These are phyloP conservation scores for Idris sp. DNA, from an alignment of 1,140 invertebrate species.

Conservation along the genomic window DNA sequence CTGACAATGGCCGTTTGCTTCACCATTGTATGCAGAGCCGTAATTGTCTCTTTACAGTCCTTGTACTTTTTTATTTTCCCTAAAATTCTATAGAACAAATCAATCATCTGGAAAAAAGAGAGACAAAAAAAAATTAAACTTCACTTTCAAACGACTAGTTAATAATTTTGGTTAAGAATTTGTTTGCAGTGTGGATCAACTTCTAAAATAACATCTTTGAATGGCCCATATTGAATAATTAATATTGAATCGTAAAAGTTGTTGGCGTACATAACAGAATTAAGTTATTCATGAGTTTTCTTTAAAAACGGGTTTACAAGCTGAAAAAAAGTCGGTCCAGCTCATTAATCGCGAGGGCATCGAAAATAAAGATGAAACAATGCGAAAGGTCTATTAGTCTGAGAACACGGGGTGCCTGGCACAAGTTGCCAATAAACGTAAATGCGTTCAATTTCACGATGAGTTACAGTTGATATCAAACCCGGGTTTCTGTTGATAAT, in stretches of 20 bases:
- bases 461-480: conserved; percentile 65
- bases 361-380: conserved; percentile 61
- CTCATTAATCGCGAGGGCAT: conserved; percentile 54
- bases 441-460: conserved; percentile 62
- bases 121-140: too few relatives aligned
- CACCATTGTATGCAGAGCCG: conserved; percentile 22
- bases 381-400: conserved; percentile 56
- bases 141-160: too few relatives aligned
- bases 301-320: conserved; percentile 47
- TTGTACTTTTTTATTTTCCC: too few relatives aligned
- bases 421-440: conserved; percentile 76
- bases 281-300: conserved; percentile 55
- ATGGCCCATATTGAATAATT: conserved; percentile 21
- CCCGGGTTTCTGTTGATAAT: conserved; percentile 50
- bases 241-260: conserved; percentile 39
- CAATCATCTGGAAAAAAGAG: conserved; percentile 7
- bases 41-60: conserved; percentile 36
- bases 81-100: conserved; percentile 17
- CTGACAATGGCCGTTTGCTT: conserved; percentile 39
- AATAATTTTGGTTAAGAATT: too few relatives aligned
- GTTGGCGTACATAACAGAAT: conserved; percentile 17
- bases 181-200: too few relatives aligned
- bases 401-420: conserved; percentile 70
- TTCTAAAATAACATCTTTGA: too few relatives aligned
- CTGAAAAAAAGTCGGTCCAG: conserved; percentile 30